Percentiles rank a stretch among this genome's conserved stretches.
These are phyloP conservation scores for Poecilia latipinna DNA, from an alignment of 2,113 vertebrate species.

Conservation along the genomic window DNA sequence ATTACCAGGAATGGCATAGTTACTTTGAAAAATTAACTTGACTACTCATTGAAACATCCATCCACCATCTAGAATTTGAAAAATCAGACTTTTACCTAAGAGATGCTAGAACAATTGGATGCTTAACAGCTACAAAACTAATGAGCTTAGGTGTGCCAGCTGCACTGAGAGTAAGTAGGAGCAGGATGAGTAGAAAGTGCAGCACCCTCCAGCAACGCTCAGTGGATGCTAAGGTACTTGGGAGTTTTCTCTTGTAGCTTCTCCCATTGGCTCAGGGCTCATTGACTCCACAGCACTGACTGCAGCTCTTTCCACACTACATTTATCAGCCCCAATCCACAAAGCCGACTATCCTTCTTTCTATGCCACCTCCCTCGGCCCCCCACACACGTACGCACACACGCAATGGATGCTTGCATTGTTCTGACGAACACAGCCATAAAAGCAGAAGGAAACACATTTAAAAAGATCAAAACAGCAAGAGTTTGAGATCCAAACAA, in stretches of 20 bases:
- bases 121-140: background rate
- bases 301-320: slow-evolving; percentile 71
- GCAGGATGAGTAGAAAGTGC: slow-evolving; percentile 21
- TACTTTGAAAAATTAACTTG: no score
- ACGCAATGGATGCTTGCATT: slow-evolving; percentile 6
- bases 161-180: slow-evolving; percentile 26
- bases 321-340: slow-evolving; percentile 59
- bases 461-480: background rate
- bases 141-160: background rate
- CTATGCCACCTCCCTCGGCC: background rate
- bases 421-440: slow-evolving; percentile 2
- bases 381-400: no score
- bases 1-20: no score
- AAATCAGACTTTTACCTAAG: background rate
- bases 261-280: slow-evolving; percentile 64
- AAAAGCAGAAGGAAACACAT: background rate
- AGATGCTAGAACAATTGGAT: background rate
- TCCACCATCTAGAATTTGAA: background rate
- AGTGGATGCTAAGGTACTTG: slow-evolving; percentile 32
- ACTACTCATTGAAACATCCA: no score
- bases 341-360: slow-evolving; percentile 15
- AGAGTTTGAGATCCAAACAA: background rate
- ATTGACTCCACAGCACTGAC: slow-evolving; percentile 78
- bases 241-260: slow-evolving; percentile 47
- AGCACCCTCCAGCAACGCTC: slow-evolving; percentile 41